Conservation (phyloP, 1,140 invertebrate genomes). For the Contarinia nasturtii region DNA sequence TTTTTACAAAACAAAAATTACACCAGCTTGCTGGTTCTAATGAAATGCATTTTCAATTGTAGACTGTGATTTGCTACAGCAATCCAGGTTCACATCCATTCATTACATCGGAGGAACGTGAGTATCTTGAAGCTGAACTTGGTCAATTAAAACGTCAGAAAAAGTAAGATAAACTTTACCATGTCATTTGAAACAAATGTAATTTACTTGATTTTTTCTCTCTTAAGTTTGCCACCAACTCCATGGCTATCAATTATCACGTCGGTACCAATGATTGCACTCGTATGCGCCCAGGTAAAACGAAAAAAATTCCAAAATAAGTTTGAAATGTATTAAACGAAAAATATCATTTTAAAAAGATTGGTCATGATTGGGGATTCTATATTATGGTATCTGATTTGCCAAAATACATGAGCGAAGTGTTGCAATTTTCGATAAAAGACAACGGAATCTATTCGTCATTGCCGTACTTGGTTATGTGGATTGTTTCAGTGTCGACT, state of each 20-base stretch:
- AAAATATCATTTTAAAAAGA: conserved; percentile 8
- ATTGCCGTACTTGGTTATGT: conserved; percentile 52
- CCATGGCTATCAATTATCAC: conserved; percentile 56
- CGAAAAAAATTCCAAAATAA: not conserved
- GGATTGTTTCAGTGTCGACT: conserved; percentile 43
- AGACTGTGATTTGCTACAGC: conserved; percentile 48
- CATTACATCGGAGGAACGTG: conserved; percentile 58
- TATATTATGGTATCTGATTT: conserved; percentile 85
- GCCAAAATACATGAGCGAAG: conserved; percentile 80
- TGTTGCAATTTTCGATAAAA: conserved; percentile 65
- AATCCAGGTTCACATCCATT: conserved; percentile 64
- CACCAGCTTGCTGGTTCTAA: no score
- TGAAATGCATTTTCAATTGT: conserved; percentile 4
- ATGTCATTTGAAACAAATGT: no score
- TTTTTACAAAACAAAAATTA: not conserved
- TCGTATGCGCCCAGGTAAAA: conserved; percentile 36
- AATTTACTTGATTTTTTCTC: no score
- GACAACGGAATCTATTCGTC: conserved; percentile 46
- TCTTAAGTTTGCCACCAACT: conserved; percentile 35
- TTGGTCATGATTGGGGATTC: conserved; percentile 87
- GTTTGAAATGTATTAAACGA: not conserved
- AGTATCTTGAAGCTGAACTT: conserved; percentile 48
- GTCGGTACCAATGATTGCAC: conserved; percentile 55
- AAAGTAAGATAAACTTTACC: no score
- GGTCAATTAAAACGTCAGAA: conserved; percentile 26